A percentile compares a stretch with the other conserved stretches of the same genome.
These are phyloP conservation scores for Tuberolachnus salignus DNA, from an alignment of 2,888 invertebrate genomes.

Conservation along the genomic window DNA sequence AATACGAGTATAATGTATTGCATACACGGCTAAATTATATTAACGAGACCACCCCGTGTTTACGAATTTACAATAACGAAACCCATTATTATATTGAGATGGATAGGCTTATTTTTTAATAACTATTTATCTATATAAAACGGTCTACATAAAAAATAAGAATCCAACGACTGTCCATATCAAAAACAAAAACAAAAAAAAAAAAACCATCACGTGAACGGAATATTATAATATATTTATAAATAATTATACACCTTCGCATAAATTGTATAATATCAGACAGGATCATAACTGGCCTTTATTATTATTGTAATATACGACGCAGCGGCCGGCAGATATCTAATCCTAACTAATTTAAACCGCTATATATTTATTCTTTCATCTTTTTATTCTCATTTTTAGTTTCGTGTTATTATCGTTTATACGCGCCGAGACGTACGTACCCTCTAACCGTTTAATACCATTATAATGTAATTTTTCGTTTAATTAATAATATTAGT, in stretches of 20 bases:
- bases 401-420: too few relatives aligned
- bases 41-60: not conserved
- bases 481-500: too few relatives aligned
- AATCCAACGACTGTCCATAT: too few relatives aligned
- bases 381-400: too few relatives aligned
- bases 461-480: too few relatives aligned
- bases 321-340: not conserved
- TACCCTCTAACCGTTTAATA: too few relatives aligned
- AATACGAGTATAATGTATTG: not conserved
- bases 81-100: not conserved
- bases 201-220: not conserved
- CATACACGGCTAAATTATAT: not conserved
- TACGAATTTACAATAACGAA: not conserved
- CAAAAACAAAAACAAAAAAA: too few relatives aligned
- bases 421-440: too few relatives aligned
- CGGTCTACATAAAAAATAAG: not conserved
- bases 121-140: not conserved
- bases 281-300: not conserved
- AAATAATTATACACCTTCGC: not conserved
- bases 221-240: not conserved
- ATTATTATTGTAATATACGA: too few relatives aligned
- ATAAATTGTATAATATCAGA: not conserved
- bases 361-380: too few relatives aligned
- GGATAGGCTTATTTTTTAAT: not conserved
- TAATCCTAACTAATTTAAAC: not conserved